Base-by-base conservation (phyloP, 2,888 invertebrate species). In the Strigamia maritima region DNA sequence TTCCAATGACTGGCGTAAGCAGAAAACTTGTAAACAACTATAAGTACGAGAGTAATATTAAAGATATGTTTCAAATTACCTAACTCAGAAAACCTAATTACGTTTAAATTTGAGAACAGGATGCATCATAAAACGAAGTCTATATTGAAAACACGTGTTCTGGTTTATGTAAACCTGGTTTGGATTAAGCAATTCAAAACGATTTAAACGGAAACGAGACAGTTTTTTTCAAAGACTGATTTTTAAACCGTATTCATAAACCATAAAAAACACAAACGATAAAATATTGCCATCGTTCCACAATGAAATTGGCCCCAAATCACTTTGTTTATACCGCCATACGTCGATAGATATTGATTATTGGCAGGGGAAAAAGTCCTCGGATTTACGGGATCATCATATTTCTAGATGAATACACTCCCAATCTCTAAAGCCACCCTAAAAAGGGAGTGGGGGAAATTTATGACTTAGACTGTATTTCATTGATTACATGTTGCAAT, bases 401-500 rank as follows among this genome's bases (percentile, higher is more conserved):
- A 70, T 70, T 70, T 70, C 70, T 70, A 70, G 70, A 70, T 70
- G 70, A 70, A 70, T 70, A 70, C 24, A 70, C 70, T 70, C 70
- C 70, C 70, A 28, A 70, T 70, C 70, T 70, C 70, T 70, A 70
- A 70, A 70, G 28, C 70, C 24, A 70, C 70, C 70, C 70, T 28
- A 28, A 70, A 70, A 70, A 26, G 19, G 70, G 28, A 28, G 28
- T 24, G 70, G 28, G 16, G n/a, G 24, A 70, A 70, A 70, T 70
- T 70, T 70, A 70, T 28, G 70, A 70, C 70, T 24, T 12, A n/a
- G 70, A 26, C 70, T 70, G 28, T 70, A 70, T 70, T 70, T 70
- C 70, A 70, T 70, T 70, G 70, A 70, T 70, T 70, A 70, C 70
- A 70, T 70, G 70, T 70, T 70, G 70, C 70, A 70, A 70, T 70